Percentiles rank a stretch among this genome's conserved stretches.
Evolutionary conservation across 2,797 vertebrate species (phyloP).

Genomic region (Crocidura indochinensis): DNA sequence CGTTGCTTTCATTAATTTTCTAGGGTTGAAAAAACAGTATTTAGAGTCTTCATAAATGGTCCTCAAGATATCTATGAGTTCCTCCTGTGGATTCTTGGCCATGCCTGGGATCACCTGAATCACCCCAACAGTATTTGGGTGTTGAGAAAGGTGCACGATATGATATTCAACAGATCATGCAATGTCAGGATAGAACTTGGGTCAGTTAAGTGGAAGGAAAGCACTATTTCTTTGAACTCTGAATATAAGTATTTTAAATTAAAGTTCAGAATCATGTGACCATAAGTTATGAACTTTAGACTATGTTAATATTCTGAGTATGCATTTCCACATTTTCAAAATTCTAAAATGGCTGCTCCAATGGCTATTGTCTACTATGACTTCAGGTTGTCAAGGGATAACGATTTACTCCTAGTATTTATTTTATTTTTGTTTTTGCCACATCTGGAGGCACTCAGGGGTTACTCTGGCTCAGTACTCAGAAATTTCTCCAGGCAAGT

Average conservation of each 20-base stretch:
- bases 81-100: too few species aligned
- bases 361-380: neutral
- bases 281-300: neutral
- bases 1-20: conserved; percentile 10
- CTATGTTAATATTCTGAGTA: neutral
- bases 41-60: neutral
- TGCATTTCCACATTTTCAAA: neutral
- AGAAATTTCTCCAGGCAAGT: too few species aligned
- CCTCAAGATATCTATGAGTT: too few species aligned
- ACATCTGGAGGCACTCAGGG: too few species aligned
- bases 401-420: neutral
- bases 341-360: neutral
- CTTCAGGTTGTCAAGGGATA: neutral
- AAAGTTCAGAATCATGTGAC: conserved; percentile 35
- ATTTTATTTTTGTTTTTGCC: too few species aligned
- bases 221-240: neutral
- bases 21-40: conserved; percentile 22
- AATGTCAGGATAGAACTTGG: neutral
- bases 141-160: too few species aligned
- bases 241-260: conserved; percentile 5
- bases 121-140: too few species aligned
- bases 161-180: neutral
- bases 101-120: too few species aligned
- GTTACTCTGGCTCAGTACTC: too few species aligned
- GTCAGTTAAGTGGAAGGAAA: neutral